Conservation (phyloP, 2,888 invertebrate genomes). For the Taenaris catops region DNA sequence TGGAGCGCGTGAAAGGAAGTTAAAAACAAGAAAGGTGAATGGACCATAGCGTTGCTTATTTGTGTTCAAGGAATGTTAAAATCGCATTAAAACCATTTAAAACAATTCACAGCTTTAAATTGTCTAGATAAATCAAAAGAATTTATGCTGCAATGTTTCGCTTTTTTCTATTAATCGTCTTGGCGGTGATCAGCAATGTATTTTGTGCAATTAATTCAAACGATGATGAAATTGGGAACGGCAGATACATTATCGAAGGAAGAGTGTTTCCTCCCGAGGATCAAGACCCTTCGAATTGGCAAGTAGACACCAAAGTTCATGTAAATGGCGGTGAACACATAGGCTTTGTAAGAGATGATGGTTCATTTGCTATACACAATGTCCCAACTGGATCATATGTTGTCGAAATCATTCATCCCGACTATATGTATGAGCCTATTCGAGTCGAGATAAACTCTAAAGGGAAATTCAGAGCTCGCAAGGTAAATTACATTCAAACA, state of each 20-base stretch:
- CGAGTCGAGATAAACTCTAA: conserved; percentile 98
- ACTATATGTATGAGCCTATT: conserved; percentile 95
- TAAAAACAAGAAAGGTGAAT: no score
- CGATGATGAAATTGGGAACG: conserved; percentile 65
- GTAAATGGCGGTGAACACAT: conserved; percentile 94
- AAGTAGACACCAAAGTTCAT: conserved; percentile 86
- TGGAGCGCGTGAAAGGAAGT: no score
- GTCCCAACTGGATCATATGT: conserved; percentile 96
- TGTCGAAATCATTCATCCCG: conserved; percentile 94
- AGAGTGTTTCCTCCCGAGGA: conserved; percentile 88
- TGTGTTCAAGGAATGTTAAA: no score
- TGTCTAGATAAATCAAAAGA: no score
- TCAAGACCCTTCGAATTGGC: conserved; percentile 83
- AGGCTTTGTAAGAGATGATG: conserved; percentile 94
- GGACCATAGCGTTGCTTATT: no score
- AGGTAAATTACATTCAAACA: conserved; percentile 96
- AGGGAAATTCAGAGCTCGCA: conserved; percentile 97
- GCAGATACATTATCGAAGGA: conserved; percentile 88
- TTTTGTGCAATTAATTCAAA: conserved; percentile 39
- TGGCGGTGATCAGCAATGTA: conserved; percentile 24
- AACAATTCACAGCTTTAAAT: no score
- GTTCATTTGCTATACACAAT: conserved; percentile 92
- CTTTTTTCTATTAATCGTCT: conserved; percentile 8
- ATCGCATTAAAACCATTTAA: no score
- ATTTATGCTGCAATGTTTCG: conserved; percentile 21